Evolutionary conservation across 2,113 vertebrate genomes (phyloP), one percentile per base, ranked within the genome.

Genomic region (Psophia crepitans): DNA sequence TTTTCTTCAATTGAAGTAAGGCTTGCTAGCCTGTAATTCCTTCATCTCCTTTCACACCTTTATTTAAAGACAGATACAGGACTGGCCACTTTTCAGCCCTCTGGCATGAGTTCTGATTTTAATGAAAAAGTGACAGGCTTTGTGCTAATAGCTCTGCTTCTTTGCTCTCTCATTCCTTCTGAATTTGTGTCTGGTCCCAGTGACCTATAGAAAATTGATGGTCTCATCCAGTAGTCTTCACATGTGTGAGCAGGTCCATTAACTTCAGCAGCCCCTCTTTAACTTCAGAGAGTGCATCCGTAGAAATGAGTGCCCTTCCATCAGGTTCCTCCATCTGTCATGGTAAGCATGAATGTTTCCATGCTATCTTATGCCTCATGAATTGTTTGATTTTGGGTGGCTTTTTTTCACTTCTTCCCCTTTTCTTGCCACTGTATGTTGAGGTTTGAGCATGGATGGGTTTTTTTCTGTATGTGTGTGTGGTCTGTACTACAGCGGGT

Each of bases 81-180:
- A 41, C 66, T 58, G 93, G 85, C 71, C 92, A 95, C 89, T 89
- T 93, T 91, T 84, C 75, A 93, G 61, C 82, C 87, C 74, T 92
- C 75, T 73, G 91, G 64, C 87, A 80, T 37, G 65, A 95, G 91
- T 78, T 92, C 92, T 87, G 92, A 76, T 94, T 96, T 94, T 94
- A 96, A 97, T 94, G 93, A 89, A 87, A 96, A 87, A 96, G 84
- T 89, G 89, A 70, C 81, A 90, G 87, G 44, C 81, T 97, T 97
- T 97, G 91, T 96, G 95, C 90, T 94, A 96, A 96, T 94, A 96
- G 94, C 63, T 95, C 84, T 48, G 58, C 65, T 87, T 61, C 81
- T 91, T 81, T 77, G 84, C 93, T 92, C 69, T 94, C 80, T 77
- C 89, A 23, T 96, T 95, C 68, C 83, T 85, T 79, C 87, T 93